Percentiles rank a stretch among this genome's conserved stretches.
phyloP scores from a whole-genome alignment of 2,113 vertebrate genomes.

The Calidris pugnax region DNA sequence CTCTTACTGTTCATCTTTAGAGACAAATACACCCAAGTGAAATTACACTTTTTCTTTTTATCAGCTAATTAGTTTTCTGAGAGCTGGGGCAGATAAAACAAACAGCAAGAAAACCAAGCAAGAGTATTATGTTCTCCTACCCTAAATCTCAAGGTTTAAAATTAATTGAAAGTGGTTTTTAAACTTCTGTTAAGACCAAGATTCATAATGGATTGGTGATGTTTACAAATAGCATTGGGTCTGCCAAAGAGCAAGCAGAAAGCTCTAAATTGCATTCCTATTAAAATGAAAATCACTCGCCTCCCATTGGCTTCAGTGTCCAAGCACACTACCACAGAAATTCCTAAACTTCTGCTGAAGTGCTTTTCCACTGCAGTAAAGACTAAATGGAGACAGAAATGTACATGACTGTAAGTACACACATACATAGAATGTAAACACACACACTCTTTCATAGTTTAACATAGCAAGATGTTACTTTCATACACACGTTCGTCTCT shows the following conservation, averaged over 20 bases:
- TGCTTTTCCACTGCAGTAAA: neutral
- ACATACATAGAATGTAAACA: neutral
- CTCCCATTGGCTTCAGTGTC: neutral
- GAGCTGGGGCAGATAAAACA: neutral
- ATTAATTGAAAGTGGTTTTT: neutral
- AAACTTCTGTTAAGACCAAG: neutral
- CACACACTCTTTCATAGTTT: neutral
- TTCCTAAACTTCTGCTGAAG: neutral
- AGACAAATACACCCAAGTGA: neutral
- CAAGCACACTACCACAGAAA: neutral
- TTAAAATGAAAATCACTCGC: neutral
- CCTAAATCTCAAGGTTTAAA: neutral
- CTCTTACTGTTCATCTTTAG: neutral
- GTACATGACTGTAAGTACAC: neutral
- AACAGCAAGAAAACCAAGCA: neutral
- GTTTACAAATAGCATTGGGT: neutral
- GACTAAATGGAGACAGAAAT: neutral
- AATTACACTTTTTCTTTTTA: neutral
- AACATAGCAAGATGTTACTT: neutral
- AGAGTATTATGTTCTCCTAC: neutral
- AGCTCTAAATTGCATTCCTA: neutral
- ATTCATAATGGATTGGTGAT: rapidly evolving
- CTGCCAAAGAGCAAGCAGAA: neutral
- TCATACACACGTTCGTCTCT: neutral
- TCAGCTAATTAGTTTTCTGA: neutral